Percentiles rank a stretch among this genome's conserved stretches.
phyloP scores from a whole-genome alignment of 2,113 vertebrate genomes.

The Syngnathus floridae region DNA sequence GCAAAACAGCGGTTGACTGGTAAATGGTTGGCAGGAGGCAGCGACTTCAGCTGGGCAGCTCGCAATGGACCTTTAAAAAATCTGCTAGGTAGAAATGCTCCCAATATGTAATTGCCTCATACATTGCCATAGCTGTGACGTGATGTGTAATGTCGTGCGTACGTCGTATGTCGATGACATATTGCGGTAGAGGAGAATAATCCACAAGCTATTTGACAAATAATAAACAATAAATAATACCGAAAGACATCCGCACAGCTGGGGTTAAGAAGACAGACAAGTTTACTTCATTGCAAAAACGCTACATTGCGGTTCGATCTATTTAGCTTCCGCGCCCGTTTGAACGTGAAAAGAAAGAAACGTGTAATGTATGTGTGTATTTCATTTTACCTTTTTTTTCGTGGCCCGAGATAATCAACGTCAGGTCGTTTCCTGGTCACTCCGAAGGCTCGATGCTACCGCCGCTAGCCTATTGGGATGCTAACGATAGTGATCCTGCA shows the following conservation, averaged over 20 bases:
- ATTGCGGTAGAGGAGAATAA: neutral
- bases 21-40: slow-evolving; percentile 7
- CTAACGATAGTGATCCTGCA: slow-evolving; percentile 19
- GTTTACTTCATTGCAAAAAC: neutral
- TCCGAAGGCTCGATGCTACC: slow-evolving; percentile 18
- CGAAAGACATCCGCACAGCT: slow-evolving; percentile 19
- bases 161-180: neutral
- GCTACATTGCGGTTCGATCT: slow-evolving; percentile 23
- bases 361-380: slow-evolving; percentile 13
- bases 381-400: slow-evolving; percentile 1
- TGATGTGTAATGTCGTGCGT: neutral
- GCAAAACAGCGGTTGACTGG: slow-evolving; percentile 15
- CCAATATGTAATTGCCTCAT: neutral
- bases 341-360: neutral
- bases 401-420: neutral
- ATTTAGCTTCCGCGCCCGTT: neutral
- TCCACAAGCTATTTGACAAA: neutral
- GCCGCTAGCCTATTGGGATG: slow-evolving; percentile 38
- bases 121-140: neutral
- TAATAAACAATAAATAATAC: slow-evolving; percentile 1
- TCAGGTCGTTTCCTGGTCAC: slow-evolving; percentile 36
- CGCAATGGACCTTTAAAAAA: neutral
- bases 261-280: neutral
- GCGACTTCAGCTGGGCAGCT: neutral
- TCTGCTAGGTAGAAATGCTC: neutral